phyloP scores from a whole-genome alignment of 2,888 invertebrate genomes.

The Harpalus rubripes region DNA sequence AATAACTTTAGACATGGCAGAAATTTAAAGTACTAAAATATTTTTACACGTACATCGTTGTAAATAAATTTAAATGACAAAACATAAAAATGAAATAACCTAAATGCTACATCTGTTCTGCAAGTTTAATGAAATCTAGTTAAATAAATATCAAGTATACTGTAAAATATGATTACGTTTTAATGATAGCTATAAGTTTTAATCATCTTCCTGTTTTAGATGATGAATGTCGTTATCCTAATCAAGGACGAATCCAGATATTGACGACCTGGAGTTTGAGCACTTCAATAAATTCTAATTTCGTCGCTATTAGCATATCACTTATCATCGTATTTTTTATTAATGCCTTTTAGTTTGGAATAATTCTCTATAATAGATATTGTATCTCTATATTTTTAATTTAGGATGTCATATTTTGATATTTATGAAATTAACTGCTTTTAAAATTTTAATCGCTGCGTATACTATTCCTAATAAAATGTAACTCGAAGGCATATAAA shows the following conservation, averaged over 20 bases:
- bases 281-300: conserved; percentile 30
- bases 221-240: conserved; percentile 83
- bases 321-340: not conserved
- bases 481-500: too few relatives aligned
- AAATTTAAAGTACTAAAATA: not conserved
- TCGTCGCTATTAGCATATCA: not conserved
- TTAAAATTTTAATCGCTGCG: too few relatives aligned
- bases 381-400: not conserved
- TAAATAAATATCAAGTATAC: too few relatives aligned
- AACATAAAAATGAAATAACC: too few relatives aligned
- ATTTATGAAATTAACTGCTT: too few relatives aligned
- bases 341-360: conserved; percentile 2
- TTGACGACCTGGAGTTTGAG: conserved; percentile 69
- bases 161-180: too few relatives aligned
- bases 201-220: conserved; percentile 77
- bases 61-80: too few relatives aligned
- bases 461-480: too few relatives aligned
- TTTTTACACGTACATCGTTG: not conserved
- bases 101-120: too few relatives aligned
- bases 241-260: conserved; percentile 80
- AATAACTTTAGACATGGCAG: too few relatives aligned
- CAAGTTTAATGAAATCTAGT: too few relatives aligned
- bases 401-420: not conserved
- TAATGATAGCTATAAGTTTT: too few relatives aligned
- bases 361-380: not conserved